Conservation (phyloP, 1,140 invertebrate genomes). For the Drosophila novamexicana region DNA sequence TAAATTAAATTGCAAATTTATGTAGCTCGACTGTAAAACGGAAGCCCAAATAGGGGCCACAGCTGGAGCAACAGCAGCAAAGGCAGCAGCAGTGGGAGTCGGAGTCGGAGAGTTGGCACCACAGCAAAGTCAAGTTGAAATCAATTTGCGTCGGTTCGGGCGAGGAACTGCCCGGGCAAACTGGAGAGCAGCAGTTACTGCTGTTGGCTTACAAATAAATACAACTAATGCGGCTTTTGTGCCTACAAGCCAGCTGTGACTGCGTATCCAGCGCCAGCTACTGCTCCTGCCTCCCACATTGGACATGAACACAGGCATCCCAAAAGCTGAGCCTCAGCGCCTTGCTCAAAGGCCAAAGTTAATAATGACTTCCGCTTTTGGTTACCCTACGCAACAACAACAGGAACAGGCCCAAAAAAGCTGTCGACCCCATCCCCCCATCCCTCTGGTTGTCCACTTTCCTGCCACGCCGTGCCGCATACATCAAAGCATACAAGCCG, state of each 20-base stretch:
- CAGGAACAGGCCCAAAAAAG: conserved; percentile 39
- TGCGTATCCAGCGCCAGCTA: conserved; percentile 3
- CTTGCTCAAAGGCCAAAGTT: conserved; percentile 77
- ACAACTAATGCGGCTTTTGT: conserved; percentile 83
- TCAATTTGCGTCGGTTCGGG: conserved; percentile 63
- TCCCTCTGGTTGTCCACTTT: conserved; percentile 59
- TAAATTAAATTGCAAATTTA: conserved; percentile 83
- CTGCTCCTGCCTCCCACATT: conserved; percentile 31
- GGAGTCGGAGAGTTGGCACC: conserved; percentile 48
- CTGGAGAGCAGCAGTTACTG: conserved; percentile 60
- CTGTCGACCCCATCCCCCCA: conserved; percentile 10
- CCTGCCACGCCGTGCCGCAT: conserved; percentile 69
- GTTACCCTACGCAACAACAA: conserved; percentile 78
- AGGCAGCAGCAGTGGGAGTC: conserved; percentile 1
- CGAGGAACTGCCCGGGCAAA: conserved; percentile 2
- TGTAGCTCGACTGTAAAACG: conserved; percentile 80
- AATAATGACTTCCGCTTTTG: conserved; percentile 82
- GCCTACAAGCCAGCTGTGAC: conserved; percentile 80
- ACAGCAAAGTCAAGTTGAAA: conserved; percentile 83
- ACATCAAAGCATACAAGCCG: conserved; percentile 80
- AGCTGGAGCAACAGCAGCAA: conserved; percentile 9
- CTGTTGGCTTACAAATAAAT: conserved; percentile 82
- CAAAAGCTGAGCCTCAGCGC: conserved; percentile 18
- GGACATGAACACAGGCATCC: conserved; percentile 52
- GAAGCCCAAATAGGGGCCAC: conserved; percentile 45